Evolutionary conservation across 2,888 invertebrate genomes (phyloP).

Genomic region (Panzeria rudis): DNA sequence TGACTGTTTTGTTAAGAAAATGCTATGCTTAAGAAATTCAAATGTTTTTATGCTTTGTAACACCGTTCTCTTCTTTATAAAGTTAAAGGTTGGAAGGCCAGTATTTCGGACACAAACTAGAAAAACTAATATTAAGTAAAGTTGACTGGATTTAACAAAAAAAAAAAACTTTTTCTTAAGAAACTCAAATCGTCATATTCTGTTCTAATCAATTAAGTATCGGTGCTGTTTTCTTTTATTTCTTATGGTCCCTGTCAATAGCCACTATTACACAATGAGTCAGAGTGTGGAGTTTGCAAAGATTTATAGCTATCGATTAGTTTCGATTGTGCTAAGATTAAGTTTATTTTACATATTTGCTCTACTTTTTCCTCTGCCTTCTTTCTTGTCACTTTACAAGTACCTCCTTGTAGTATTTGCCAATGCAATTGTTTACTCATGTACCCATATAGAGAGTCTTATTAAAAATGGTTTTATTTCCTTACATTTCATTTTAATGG

Average conservation of each 20-base stretch:
- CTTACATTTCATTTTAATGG: conserved; percentile 24
- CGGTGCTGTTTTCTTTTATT: background rate
- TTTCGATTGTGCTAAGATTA: conserved; percentile 45
- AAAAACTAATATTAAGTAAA: no score
- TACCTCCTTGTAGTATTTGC: conserved; percentile 15
- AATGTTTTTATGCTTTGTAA: no score
- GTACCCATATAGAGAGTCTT: conserved; percentile 18
- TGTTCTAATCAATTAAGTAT: background rate
- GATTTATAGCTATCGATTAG: conserved; percentile 40
- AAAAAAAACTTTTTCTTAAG: background rate
- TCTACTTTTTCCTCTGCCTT: background rate
- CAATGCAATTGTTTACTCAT: conserved; percentile 27
- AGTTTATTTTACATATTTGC: conserved; percentile 22
- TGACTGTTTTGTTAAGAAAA: no score
- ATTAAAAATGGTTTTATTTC: conserved; percentile 34
- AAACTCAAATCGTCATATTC: background rate
- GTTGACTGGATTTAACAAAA: no score
- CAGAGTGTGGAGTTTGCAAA: conserved; percentile 32
- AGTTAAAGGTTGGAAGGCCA: no score
- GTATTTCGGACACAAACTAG: no score
- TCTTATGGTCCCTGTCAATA: background rate
- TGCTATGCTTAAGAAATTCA: background rate
- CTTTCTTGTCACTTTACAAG: conserved; percentile 7
- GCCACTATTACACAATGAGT: conserved; percentile 10
- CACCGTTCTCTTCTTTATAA: no score